Base-by-base conservation (phyloP, 2,888 invertebrate species). In the Stenurella melanura region DNA sequence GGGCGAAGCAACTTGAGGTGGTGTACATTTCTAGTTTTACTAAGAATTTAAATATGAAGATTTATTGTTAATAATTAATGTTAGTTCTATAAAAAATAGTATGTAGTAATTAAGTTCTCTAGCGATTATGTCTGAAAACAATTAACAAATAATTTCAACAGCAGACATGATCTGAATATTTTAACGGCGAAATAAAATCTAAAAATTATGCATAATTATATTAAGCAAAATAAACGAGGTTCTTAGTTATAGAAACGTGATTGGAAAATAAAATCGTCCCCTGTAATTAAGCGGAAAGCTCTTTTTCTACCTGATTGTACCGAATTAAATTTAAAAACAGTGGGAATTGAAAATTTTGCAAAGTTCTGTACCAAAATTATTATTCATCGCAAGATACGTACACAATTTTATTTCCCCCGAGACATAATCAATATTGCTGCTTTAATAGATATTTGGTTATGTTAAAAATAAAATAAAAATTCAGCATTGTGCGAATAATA, bases 321-420 rank as follows among this genome's bases (percentile, higher is more conserved):
- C 30, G 63, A 68, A 75, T 73, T 77, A 74, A 77, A 78, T 75
- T 76, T 76, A 76, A 73, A 74, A 76, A 75, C 63, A 71, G 71
- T 50, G 70, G 7, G 30, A 78, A 78, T 76, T 80, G 78, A 76
- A 78, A 78, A 77, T 74, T 76, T 73, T 58, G 73, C 74, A 63
- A 70, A 76, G 61, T 69, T 74, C 64, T 74, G 74, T 79, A 70
- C 63, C 61, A 61, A 75, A 70, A 75, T 78, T 78, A 66, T 77
- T 78, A 80, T 75, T 78, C 75, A 76, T 74, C 68, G 66, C 74
- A 77, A 76, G 73, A 63, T 54, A 76, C 67, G 74, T 69, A 79
- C 60, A 75, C 76, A 81, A 78, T 78, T 79, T 76, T 19, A 50
- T 58, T 70, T 70, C 74, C 76, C 78, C 71, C 54, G 42, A 67